phyloP scores from a whole-genome alignment of 2,797 vertebrate species.

The Sebastes minor region DNA sequence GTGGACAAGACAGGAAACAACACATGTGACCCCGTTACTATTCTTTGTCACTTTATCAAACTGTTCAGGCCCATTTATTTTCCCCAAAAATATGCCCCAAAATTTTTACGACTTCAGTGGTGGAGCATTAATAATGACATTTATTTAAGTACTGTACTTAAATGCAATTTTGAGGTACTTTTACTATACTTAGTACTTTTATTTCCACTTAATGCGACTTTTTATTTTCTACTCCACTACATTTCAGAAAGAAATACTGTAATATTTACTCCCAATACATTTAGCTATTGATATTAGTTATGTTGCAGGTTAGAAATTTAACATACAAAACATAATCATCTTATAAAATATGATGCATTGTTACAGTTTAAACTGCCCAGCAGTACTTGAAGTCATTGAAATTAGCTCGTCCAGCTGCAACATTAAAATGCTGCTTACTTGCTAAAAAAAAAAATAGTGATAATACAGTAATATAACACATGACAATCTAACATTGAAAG shows the following conservation, averaged over 20 bases:
- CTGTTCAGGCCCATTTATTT: accelerated
- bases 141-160: neutral
- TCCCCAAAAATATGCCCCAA: accelerated
- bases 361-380: too few species aligned
- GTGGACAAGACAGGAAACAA: slow-evolving; percentile 8
- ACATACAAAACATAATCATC: neutral
- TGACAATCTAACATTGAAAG: neutral
- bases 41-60: too few species aligned
- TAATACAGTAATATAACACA: neutral
- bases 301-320: neutral
- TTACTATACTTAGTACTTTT: too few species aligned
- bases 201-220: neutral
- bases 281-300: neutral
- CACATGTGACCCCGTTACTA: neutral
- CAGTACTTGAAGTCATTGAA: too few species aligned
- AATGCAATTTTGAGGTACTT: too few species aligned
- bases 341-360: neutral
- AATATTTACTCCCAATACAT: neutral
- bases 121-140: neutral
- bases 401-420: neutral
- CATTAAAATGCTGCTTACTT: neutral
- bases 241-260: neutral
- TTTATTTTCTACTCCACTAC: neutral
- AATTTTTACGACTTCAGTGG: too few species aligned
- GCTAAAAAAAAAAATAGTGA: neutral